phyloP scores from a whole-genome alignment of 35 echinoderm and acorn worm species.

The Ophiothrix spiculata region DNA sequence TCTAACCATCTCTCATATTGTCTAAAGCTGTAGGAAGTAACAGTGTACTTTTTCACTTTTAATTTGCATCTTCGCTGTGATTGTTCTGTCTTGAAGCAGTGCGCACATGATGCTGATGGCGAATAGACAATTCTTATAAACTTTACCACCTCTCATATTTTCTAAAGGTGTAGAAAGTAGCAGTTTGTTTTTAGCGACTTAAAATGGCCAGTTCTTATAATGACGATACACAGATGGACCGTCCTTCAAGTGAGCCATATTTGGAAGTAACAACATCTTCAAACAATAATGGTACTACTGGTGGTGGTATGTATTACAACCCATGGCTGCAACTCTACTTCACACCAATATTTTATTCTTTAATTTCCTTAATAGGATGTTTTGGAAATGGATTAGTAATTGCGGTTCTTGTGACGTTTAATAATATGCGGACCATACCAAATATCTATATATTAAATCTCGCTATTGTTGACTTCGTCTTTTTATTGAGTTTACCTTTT shows the following conservation, averaged over 20 bases:
- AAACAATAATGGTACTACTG: not conserved
- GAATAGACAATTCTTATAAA: no score
- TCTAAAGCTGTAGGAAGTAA: no score
- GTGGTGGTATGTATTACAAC: not conserved
- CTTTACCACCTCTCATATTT: no score
- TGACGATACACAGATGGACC: not conserved
- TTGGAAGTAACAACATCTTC: not conserved
- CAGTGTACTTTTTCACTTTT: no score
- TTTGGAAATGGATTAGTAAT: conserved; percentile 91
- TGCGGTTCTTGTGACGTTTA: conserved; percentile 61
- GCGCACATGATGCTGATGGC: no score
- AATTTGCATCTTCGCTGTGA: no score
- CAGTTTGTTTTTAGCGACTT: no score
- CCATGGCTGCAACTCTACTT: conserved; percentile 16
- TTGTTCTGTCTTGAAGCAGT: no score
- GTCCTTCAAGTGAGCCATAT: not conserved
- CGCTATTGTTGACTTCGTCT: conserved; percentile 79
- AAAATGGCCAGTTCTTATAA: no score
- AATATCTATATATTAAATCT: conserved; percentile 95
- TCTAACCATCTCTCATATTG: no score
- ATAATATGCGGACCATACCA: conserved; percentile 88
- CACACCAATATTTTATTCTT: conserved; percentile 36
- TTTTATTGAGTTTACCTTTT: conserved; percentile 75
- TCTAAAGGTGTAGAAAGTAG: no score
- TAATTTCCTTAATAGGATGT: conserved; percentile 45